Evolutionary conservation across 1,140 invertebrate genomes (phyloP).

Genomic region (Cydia fagiglandana): DNA sequence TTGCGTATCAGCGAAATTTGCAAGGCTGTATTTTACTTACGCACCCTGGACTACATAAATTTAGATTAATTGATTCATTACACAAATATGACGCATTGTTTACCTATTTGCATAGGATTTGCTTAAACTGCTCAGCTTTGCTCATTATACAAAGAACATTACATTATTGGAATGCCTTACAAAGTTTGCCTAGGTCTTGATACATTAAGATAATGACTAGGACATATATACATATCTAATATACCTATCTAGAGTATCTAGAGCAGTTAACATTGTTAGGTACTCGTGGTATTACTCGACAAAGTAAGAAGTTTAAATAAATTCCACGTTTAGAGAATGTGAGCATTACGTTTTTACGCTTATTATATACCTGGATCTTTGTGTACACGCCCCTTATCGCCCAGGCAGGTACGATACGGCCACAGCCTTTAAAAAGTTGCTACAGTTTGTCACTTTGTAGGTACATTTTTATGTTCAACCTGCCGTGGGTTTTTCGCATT

Average conservation of each 20-base stretch:
- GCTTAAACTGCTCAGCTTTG: background rate
- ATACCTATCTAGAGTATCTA: no score
- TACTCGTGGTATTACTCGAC: background rate
- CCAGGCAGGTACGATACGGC: background rate
- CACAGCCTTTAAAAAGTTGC: background rate
- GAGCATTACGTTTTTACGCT: background rate
- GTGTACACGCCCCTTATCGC: slow-evolving; percentile 1
- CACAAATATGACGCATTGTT: slow-evolving; percentile 3
- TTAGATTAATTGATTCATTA: slow-evolving; percentile 4
- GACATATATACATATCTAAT: background rate
- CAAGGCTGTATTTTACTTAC: background rate
- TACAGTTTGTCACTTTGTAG: background rate
- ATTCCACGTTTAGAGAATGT: slow-evolving; percentile 1
- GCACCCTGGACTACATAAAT: slow-evolving; percentile 2
- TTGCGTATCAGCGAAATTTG: background rate
- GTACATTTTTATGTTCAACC: background rate
- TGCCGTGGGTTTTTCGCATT: background rate
- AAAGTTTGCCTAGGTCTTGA: slow-evolving; percentile 14
- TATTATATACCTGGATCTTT: slow-evolving; percentile 12
- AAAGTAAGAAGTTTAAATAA: slow-evolving; percentile 23
- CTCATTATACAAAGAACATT: background rate
- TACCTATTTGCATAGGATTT: slow-evolving; percentile 3
- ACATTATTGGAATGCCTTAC: background rate
- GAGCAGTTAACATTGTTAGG: slow-evolving; percentile 11
- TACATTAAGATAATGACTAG: slow-evolving; percentile 7